Percentiles rank a stretch among this genome's conserved stretches.
Evolutionary conservation across 2,888 invertebrate species (phyloP).

Genomic region (Cheilosia impressa): DNA sequence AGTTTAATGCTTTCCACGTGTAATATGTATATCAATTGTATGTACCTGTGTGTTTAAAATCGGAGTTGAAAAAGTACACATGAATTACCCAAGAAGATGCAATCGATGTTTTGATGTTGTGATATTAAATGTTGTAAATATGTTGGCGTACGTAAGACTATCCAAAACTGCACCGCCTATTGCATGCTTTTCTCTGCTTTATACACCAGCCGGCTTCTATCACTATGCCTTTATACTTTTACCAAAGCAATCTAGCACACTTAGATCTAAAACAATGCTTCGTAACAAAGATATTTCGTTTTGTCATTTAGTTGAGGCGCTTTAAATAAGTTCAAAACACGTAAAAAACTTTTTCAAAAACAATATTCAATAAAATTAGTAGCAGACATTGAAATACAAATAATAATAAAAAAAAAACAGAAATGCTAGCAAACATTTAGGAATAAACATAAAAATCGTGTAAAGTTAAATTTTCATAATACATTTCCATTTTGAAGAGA

Average conservation of each 20-base stretch:
- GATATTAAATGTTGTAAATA: slow-evolving; percentile 60
- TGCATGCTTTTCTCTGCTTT: slow-evolving; percentile 35
- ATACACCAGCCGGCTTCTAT: slow-evolving; percentile 17
- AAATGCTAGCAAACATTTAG: slow-evolving; percentile 53
- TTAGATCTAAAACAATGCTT: slow-evolving; percentile 31
- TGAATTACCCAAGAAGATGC: neutral
- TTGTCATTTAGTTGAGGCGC: slow-evolving; percentile 60
- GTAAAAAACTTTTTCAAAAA: slow-evolving; percentile 10
- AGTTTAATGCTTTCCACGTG: slow-evolving; percentile 51
- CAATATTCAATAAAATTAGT: slow-evolving; percentile 14
- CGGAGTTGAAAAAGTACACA: neutral
- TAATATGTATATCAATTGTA: slow-evolving; percentile 9
- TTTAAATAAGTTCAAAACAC: slow-evolving; percentile 54
- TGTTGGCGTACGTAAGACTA: slow-evolving; percentile 21
- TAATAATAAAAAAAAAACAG: slow-evolving; percentile 13
- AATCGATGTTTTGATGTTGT: slow-evolving; percentile 25
- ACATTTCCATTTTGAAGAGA: slow-evolving; percentile 43
- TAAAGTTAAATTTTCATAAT: slow-evolving; percentile 45
- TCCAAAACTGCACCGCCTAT: neutral
- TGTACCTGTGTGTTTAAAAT: neutral
- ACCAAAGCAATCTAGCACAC: slow-evolving; percentile 25
- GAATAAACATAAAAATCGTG: slow-evolving; percentile 42
- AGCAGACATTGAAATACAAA: slow-evolving; percentile 19
- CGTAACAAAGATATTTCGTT: slow-evolving; percentile 46
- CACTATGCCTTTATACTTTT: slow-evolving; percentile 25